Evolutionary conservation across 2,113 vertebrate genomes (phyloP), one percentile per base, ranked within the genome.

Genomic region (Ovis canadensis): DNA sequence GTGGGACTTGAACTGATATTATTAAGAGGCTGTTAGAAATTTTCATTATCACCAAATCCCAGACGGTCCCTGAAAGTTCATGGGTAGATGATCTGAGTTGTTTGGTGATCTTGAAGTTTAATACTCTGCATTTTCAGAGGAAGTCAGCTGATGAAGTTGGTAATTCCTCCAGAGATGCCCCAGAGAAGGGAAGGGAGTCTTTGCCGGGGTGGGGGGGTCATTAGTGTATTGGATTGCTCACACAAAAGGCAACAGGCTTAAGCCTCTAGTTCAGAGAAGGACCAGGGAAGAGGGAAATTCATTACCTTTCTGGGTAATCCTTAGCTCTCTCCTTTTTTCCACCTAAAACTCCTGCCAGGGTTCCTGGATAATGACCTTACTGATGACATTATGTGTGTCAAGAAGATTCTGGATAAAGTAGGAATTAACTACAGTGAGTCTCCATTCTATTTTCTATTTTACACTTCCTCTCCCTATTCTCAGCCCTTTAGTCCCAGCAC

Each of bases 401-500:
- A 98, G 97, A 98, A 98, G 97, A 97, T 98, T 54, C 52, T 98
- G 93, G 95, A 97, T 33, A 86, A 21, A 19, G 71, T 95, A 84
- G 96, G 97, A 59, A 96, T 98, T 43, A 91, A 83, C 55, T 54
- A 98, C 52, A 97, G 98, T 98, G 67, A 97, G 57, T 50, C 7
- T 6, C 19, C 4, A 36, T 71, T 40, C 19, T 40, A 23, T 71
- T 11, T 78, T 90, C 19, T 60, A 36, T 94, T 85, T 92, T 85
- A 11, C 62, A 0, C 9, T 36, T 50, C 7, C 9, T 40, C 19
- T 43, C 29, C 33, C 50, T 91, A 19, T 64, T 50, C n/a, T 95
- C 5, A 54, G 16, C 40, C 13, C 33, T 62, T 84, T 90, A 54
- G 15, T 17, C 23, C 36, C 10, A 81, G 45, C 21, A 67, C 21